These are phyloP conservation scores for Rhorus exstirpatorius DNA, from an alignment of 2,888 invertebrate genomes.

Conservation along the genomic window DNA sequence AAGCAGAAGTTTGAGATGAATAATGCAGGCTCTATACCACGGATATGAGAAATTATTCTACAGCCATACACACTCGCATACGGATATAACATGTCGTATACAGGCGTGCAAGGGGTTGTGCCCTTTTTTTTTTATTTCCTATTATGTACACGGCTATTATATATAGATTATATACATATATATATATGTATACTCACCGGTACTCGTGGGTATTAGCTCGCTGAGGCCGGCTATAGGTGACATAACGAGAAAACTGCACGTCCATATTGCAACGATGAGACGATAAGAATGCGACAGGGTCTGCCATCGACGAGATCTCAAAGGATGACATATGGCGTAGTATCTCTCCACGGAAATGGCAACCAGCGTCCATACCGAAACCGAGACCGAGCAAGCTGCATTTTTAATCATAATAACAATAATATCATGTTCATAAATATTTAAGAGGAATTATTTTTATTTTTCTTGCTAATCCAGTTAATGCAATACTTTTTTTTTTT, in stretches of 20 bases:
- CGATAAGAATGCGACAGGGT: constrained; percentile 91
- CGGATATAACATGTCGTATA: not conserved
- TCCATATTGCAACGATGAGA: constrained; percentile 90
- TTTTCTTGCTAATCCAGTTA: not conserved
- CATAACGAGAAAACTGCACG: constrained; percentile 89
- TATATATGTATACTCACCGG: constrained; percentile 63
- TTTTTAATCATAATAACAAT: constrained; percentile 70
- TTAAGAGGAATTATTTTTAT: constrained; percentile 29
- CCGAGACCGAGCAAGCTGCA: constrained; percentile 92
- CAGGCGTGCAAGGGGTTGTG: not conserved
- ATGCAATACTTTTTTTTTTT: too few relatives aligned
- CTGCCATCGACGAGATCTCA: constrained; percentile 92
- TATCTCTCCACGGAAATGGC: constrained; percentile 93
- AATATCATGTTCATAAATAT: constrained; percentile 17
- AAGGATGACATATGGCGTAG: constrained; percentile 92
- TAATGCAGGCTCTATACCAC: constrained; percentile 44
- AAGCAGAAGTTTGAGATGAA: constrained; percentile 49
- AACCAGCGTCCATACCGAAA: constrained; percentile 92
- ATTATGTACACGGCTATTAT: too few relatives aligned
- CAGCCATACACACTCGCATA: constrained; percentile 4
- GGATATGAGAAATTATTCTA: constrained; percentile 55
- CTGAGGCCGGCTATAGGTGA: constrained; percentile 89
- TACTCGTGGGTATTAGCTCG: constrained; percentile 87
- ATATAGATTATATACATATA: too few relatives aligned
- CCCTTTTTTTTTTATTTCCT: not conserved